phyloP scores from a whole-genome alignment of 1,140 invertebrate genomes.

The Papilio glaucus region DNA sequence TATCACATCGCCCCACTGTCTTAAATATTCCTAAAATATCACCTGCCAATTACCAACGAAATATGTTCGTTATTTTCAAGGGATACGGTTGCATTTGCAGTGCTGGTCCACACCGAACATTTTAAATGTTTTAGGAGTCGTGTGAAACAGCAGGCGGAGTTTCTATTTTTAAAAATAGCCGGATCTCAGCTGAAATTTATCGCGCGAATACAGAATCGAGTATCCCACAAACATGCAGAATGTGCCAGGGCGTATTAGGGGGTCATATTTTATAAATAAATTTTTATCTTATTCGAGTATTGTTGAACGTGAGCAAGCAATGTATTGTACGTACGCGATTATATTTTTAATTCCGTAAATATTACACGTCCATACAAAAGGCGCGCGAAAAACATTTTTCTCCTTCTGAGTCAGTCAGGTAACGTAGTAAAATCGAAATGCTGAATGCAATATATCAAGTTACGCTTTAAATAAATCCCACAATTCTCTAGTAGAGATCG shows the following conservation, averaged over 20 bases:
- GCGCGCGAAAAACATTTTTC: too few relatives aligned
- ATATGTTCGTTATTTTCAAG: not conserved
- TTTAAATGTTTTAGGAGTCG: slow-evolving; percentile 39
- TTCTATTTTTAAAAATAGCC: slow-evolving; percentile 57
- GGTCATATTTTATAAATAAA: slow-evolving; percentile 8
- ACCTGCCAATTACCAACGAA: not conserved
- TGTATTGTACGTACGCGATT: not conserved
- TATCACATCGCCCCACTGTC: slow-evolving; percentile 27
- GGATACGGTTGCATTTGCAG: slow-evolving; percentile 15
- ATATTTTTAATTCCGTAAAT: not conserved
- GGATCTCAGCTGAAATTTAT: slow-evolving; percentile 48
- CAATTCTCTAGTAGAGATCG: too few relatives aligned
- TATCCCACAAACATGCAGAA: slow-evolving; percentile 28
- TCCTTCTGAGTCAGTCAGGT: too few relatives aligned
- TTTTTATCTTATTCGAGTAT: not conserved
- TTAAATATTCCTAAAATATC: slow-evolving; percentile 27
- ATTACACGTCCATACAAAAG: too few relatives aligned
- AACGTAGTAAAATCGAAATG: too few relatives aligned
- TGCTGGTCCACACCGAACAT: not conserved
- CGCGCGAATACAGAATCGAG: slow-evolving; percentile 55
- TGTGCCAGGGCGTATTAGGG: not conserved
- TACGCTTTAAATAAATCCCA: too few relatives aligned
- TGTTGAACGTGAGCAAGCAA: not conserved
- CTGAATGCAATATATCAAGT: too few relatives aligned
- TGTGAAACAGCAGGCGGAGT: slow-evolving; percentile 53